Evolutionary conservation across 2,113 vertebrate genomes (phyloP).

Genomic region (Redunca redunca): DNA sequence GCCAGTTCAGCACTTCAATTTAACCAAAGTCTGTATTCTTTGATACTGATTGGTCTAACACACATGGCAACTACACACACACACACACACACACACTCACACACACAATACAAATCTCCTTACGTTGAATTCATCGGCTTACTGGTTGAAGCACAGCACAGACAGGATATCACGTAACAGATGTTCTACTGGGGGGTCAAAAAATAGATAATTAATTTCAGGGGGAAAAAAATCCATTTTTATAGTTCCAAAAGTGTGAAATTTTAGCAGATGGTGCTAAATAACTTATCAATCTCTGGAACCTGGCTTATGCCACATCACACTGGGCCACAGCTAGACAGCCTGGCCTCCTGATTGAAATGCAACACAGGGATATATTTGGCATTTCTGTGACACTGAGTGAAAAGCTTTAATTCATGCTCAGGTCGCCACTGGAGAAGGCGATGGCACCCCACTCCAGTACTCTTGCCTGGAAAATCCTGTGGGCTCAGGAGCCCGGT

Average conservation of each 20-base stretch:
- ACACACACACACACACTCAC: too few relatives aligned
- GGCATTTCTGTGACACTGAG: neutral
- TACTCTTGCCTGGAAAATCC: too few relatives aligned
- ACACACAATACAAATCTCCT: neutral
- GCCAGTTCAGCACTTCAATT: neutral
- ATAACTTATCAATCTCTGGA: slow-evolving; percentile 38
- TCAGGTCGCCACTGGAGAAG: neutral
- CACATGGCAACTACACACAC: neutral
- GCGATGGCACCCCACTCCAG: too few relatives aligned
- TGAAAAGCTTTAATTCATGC: slow-evolving; percentile 19
- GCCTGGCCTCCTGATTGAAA: slow-evolving; percentile 44
- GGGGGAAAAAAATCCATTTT: neutral
- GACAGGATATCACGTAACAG: neutral
- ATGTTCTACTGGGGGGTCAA: neutral
- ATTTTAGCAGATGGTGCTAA: slow-evolving; percentile 60
- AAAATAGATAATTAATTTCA: slow-evolving; percentile 39
- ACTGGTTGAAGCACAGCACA: neutral
- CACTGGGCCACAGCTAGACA: slow-evolving; percentile 21
- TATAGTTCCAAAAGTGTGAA: slow-evolving; percentile 18
- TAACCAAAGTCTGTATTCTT: neutral
- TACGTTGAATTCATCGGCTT: neutral
- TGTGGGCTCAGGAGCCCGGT: too few relatives aligned
- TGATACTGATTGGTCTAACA: neutral
- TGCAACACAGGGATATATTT: neutral
- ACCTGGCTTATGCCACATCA: slow-evolving; percentile 23